Evolutionary conservation across 2,113 vertebrate genomes (phyloP), one percentile per base, ranked within the genome.

Genomic region (Hemiprocne comata): DNA sequence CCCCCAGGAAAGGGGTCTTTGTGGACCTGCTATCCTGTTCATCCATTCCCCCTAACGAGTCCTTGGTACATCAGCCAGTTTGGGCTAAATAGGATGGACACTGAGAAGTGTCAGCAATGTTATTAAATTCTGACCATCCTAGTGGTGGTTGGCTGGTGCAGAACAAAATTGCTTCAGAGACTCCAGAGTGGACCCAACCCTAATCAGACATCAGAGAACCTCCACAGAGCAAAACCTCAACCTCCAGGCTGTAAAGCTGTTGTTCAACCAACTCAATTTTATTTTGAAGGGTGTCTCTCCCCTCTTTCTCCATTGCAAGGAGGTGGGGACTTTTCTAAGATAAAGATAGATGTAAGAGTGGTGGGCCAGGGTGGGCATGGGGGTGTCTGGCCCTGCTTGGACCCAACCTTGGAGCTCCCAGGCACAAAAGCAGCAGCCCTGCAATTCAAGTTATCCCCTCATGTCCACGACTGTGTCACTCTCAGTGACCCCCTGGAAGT

Each of bases 21-120:
- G 10, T 69, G 60, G 66, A 17, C 11, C 33, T 77, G 40, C 26
- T 29, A 15, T 33, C 33, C 55, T 53, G 18, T 29, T 74, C 20
- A 38, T 36, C 34, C 3, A 0, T 15, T 31, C 28, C 17, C 33
- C 36, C 17, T 67, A 42, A 42, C 0, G 0, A 80, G 38, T 28
- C 38, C 46, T 77, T 70, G 34, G 29, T 34, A 87, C 13, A 51
- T 48, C 8, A 2, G 2, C 12, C 38, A 31, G 12, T 46, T 46
- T 89, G 44, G 67, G 34, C 15, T 65, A 77, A 33, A 80, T 55
- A 9, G 29, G 44, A 7, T 6, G 3, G 13, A 24, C 54, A 38
- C 9, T 15, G 23, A n/a, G 9, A 58, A 11, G 3, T 19, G 15
- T 29, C 71, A 87, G 40, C 11, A 61, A 48, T 29, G 40, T 6